These are phyloP conservation scores for Parochlus steinenii DNA, from an alignment of 2,888 invertebrate species.

Conservation along the genomic window DNA sequence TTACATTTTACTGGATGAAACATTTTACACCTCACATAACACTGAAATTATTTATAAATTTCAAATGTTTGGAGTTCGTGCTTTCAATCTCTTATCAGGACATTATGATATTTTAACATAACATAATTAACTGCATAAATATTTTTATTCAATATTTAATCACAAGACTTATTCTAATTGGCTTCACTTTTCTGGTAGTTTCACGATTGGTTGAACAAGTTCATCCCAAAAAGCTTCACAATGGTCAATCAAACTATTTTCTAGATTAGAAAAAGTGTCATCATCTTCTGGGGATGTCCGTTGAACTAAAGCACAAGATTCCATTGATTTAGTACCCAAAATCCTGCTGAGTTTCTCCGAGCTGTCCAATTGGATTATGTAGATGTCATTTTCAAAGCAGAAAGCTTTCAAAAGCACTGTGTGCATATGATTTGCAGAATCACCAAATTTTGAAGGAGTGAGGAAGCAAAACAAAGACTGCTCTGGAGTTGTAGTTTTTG, in stretches of 20 bases:
- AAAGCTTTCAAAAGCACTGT: slow-evolving; percentile 54
- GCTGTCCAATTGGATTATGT: slow-evolving; percentile 27
- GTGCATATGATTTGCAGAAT: slow-evolving; percentile 62
- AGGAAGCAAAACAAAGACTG: slow-evolving; percentile 32
- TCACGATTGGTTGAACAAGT: slow-evolving; percentile 44
- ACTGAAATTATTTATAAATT: too few species aligned
- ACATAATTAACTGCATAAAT: too few species aligned
- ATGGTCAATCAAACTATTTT: slow-evolving; percentile 44
- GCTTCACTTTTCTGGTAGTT: slow-evolving; percentile 44
- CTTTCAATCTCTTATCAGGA: too few species aligned
- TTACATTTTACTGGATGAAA: too few species aligned
- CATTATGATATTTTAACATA: too few species aligned
- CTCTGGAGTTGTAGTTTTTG: not conserved
- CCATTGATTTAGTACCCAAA: slow-evolving; percentile 36
- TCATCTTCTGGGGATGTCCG: slow-evolving; percentile 18
- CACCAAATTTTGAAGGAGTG: slow-evolving; percentile 47
- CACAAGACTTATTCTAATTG: not conserved
- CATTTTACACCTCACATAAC: too few species aligned
- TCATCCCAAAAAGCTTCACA: slow-evolving; percentile 49
- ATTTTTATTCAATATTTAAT: not conserved
- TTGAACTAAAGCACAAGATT: slow-evolving; percentile 31
- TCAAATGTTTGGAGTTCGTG: too few species aligned
- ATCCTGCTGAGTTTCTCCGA: slow-evolving; percentile 32
- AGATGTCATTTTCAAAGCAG: slow-evolving; percentile 62
- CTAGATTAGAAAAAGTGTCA: slow-evolving; percentile 28